Conservation (phyloP, 2,888 invertebrate species). For the Pyrocoelia pectoralis region DNA sequence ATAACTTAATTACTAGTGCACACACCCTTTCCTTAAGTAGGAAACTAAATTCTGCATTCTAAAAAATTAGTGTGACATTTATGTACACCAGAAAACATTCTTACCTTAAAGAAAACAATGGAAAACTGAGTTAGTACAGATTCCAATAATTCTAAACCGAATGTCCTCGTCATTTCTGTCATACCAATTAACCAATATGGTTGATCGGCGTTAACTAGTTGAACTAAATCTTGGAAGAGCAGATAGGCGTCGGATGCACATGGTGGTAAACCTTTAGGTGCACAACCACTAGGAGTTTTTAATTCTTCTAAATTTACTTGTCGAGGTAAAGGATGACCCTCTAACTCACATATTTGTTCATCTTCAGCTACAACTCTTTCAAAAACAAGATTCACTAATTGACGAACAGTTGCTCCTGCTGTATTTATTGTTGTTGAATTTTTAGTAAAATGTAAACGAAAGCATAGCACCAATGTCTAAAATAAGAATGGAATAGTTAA, state of each 20-base stretch:
- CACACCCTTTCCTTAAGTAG: conserved; percentile 96
- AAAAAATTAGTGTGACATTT: conserved; percentile 43
- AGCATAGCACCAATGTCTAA: conserved; percentile 92
- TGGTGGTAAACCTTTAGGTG: conserved; percentile 84
- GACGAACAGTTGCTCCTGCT: conserved; percentile 96
- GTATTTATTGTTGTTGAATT: conserved; percentile 96
- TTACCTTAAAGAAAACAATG: conserved; percentile 83
- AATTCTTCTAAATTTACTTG: conserved; percentile 81
- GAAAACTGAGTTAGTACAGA: conserved; percentile 90
- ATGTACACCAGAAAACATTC: not conserved
- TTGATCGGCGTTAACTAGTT: conserved; percentile 95
- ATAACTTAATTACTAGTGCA: conserved; percentile 96
- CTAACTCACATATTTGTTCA: conserved; percentile 58
- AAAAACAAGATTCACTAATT: conserved; percentile 91
- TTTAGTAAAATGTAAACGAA: conserved; percentile 94
- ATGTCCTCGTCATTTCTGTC: conserved; percentile 96
- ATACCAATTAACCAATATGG: conserved; percentile 95
- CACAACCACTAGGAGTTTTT: conserved; percentile 75
- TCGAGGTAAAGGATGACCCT: conserved; percentile 46
- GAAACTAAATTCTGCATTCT: conserved; percentile 95
- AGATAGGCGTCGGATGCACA: conserved; percentile 95
- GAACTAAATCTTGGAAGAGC: conserved; percentile 96
- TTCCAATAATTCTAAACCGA: conserved; percentile 94
- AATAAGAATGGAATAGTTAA: conserved; percentile 18
- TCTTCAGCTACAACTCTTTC: conserved; percentile 84